phyloP scores from a whole-genome alignment of 2,113 vertebrate species.

The Arenaria interpres region DNA sequence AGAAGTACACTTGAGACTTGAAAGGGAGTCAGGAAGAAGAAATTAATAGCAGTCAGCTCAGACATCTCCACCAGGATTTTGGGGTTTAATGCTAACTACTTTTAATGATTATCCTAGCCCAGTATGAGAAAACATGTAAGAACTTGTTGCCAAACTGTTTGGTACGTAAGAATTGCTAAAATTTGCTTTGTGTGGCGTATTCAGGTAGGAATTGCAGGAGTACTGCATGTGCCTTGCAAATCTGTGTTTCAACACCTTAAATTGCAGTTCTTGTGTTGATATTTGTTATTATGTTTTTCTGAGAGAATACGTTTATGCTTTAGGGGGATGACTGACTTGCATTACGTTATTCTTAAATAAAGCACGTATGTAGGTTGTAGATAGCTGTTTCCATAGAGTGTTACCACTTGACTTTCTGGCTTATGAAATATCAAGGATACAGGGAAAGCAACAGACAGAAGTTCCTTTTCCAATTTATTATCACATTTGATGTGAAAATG shows the following conservation, averaged over 20 bases:
- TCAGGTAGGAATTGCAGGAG: not conserved
- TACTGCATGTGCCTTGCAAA: not conserved
- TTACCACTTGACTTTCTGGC: not conserved
- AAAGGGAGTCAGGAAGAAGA: not conserved
- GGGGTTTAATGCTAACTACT: not conserved
- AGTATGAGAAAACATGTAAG: not conserved
- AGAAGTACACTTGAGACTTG: not conserved
- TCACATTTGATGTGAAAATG: not conserved
- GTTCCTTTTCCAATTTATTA: not conserved
- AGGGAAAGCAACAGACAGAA: not conserved
- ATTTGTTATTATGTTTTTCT: not conserved
- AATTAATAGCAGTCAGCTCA: not conserved
- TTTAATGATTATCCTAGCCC: not conserved
- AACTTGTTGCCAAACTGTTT: not conserved
- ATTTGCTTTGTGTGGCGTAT: not conserved
- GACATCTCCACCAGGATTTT: not conserved
- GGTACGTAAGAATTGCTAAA: not conserved
- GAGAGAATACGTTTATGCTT: not conserved
- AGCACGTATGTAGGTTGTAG: not conserved
- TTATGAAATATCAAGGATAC: not conserved
- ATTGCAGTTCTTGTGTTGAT: not conserved
- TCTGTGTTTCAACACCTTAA: not conserved
- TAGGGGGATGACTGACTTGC: not conserved
- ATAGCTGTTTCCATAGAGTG: not conserved
- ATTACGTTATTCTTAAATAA: not conserved